A percentile compares a stretch with the other conserved stretches of the same genome.
Conservation (phyloP, 2,797 vertebrate species). For the Delichon dasypus region DNA sequence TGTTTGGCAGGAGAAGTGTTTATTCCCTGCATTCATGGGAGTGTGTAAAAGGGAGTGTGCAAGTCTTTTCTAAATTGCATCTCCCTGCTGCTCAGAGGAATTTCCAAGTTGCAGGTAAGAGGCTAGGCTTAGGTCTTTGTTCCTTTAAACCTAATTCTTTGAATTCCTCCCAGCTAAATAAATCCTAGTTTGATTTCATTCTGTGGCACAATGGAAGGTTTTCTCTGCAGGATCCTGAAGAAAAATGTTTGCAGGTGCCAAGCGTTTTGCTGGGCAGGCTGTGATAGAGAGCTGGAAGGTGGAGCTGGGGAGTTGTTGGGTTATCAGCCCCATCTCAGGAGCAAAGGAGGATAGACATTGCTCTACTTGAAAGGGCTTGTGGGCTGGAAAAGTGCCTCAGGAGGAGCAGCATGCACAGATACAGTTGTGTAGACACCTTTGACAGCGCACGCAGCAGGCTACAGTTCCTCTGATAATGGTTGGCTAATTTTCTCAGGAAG, state of each 20-base stretch:
- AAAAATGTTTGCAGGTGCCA: conserved; percentile 18
- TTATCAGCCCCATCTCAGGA: background rate
- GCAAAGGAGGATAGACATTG: background rate
- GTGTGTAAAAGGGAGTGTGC: background rate
- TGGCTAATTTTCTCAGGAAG: background rate
- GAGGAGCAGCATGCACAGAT: background rate
- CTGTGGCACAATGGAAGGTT: background rate
- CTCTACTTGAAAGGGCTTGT: conserved; percentile 8
- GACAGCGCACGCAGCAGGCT: background rate
- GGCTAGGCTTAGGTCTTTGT: background rate
- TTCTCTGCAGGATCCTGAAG: background rate
- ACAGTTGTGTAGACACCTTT: background rate
- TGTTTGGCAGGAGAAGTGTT: background rate
- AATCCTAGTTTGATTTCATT: conserved; percentile 28
- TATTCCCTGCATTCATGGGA: background rate
- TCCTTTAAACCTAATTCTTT: conserved; percentile 25
- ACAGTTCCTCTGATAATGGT: background rate
- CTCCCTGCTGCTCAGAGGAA: background rate
- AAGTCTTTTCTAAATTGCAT: background rate
- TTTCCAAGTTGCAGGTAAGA: conserved; percentile 18
- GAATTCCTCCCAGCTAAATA: background rate
- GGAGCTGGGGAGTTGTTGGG: background rate
- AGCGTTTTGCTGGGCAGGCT: background rate
- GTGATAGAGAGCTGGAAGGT: background rate
- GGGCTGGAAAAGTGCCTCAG: background rate